These are phyloP conservation scores for Cheilinus undulatus DNA, from an alignment of 2,113 vertebrate genomes.

Conservation along the genomic window DNA sequence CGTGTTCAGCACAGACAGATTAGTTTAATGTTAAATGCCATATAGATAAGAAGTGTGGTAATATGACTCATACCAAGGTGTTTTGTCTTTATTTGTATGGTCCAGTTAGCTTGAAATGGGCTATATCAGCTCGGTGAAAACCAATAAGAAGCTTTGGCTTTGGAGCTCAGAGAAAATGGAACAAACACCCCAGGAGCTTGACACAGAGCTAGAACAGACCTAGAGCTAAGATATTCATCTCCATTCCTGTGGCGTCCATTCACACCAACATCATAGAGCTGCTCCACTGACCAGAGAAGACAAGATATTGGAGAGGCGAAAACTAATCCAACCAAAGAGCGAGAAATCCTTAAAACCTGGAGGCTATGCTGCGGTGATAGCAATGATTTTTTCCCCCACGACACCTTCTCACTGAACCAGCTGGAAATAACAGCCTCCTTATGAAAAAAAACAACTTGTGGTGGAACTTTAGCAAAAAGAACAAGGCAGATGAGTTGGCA, in stretches of 20 bases:
- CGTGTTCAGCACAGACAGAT: constrained; percentile 38
- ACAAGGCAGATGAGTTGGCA: constrained; percentile 26
- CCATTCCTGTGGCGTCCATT: constrained; percentile 55
- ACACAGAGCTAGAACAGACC: constrained; percentile 21
- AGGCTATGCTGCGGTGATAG: constrained; percentile 58
- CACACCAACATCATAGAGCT: constrained; percentile 51
- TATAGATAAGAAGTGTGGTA: constrained; percentile 1
- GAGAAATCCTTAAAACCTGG: constrained; percentile 66
- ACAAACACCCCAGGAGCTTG: constrained; percentile 24
- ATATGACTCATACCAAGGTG: constrained; percentile 18
- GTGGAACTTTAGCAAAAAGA: constrained; percentile 17
- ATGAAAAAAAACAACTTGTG: constrained; percentile 51
- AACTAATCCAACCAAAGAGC: constrained; percentile 62
- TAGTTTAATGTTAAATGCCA: constrained; percentile 17
- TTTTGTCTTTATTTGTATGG: constrained; percentile 1
- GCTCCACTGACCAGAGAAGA: constrained; percentile 67
- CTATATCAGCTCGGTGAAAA: constrained; percentile 13
- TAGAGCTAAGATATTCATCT: constrained; percentile 48
- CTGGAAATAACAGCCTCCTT: constrained; percentile 45
- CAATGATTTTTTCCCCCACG: constrained; percentile 35
- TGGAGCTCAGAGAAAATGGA: constrained; percentile 21
- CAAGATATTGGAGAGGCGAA: constrained; percentile 57
- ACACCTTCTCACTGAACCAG: constrained; percentile 24
- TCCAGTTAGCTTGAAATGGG: constrained; percentile 2
- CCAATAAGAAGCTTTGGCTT: constrained; percentile 9